phyloP scores from a whole-genome alignment of 2,797 vertebrate genomes.

The Hypotaenidia philippensis region DNA sequence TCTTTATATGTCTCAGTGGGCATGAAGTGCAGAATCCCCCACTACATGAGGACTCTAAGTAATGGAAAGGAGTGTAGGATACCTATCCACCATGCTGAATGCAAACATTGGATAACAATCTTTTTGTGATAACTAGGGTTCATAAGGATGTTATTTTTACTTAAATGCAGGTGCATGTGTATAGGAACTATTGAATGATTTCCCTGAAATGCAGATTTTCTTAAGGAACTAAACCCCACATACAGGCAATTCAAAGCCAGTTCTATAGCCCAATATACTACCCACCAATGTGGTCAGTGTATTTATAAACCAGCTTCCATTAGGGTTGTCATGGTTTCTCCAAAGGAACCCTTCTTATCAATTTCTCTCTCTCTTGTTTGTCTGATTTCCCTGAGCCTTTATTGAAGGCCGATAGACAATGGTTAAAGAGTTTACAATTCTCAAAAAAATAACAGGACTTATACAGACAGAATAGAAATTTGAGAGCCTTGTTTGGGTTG shows the following conservation, averaged over 20 bases:
- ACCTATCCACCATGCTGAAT: not conserved
- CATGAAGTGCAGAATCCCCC: not conserved
- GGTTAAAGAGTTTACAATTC: not conserved
- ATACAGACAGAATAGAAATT: not conserved
- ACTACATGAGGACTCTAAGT: not conserved
- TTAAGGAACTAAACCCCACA: not conserved
- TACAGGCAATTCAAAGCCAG: not conserved
- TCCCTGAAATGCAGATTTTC: not conserved
- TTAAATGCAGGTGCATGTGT: not conserved
- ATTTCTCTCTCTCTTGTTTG: not conserved
- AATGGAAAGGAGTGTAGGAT: not conserved
- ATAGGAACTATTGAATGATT: not conserved
- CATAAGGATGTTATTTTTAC: rapidly evolving
- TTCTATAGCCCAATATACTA: not conserved
- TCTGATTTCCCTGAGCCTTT: not conserved
- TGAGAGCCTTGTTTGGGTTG: not conserved
- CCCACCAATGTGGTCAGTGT: not conserved
- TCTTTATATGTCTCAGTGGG: not conserved
- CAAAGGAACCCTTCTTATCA: not conserved
- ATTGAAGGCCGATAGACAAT: not conserved
- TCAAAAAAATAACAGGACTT: not conserved
- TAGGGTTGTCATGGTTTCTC: not conserved
- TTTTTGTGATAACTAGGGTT: not conserved
- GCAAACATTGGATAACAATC: not conserved
- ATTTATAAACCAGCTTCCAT: not conserved